Evolutionary conservation across 1,140 invertebrate genomes (phyloP).

Genomic region (Drusus annulatus): DNA sequence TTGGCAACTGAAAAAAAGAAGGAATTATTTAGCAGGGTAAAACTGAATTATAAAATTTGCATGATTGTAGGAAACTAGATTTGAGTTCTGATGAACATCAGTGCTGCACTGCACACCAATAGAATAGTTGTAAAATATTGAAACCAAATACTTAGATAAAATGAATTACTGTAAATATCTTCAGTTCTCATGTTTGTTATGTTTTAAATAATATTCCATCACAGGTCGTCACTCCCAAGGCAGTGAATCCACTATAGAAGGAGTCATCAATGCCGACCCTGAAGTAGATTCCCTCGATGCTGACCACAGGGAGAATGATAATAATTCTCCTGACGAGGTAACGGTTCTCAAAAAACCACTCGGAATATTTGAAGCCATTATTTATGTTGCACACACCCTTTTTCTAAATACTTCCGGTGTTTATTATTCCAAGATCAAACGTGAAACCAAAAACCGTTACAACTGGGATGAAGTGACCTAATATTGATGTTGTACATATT

Average conservation of each 20-base stretch:
- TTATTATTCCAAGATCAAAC: no score
- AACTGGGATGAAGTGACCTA: no score
- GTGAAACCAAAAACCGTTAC: no score
- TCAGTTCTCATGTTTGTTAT: conserved; percentile 1
- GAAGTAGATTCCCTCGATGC: conserved; percentile 75
- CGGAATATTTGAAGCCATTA: conserved; percentile 6
- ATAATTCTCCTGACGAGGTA: conserved; percentile 63
- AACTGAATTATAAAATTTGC: conserved; percentile 15
- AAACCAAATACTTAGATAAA: conserved; percentile 16
- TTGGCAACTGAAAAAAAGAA: not conserved
- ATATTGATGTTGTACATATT: no score
- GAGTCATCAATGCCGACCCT: conserved; percentile 76
- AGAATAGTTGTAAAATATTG: conserved; percentile 24
- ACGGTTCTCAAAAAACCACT: conserved; percentile 38
- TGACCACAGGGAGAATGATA: conserved; percentile 64
- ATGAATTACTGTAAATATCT: not conserved
- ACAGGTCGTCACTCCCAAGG: conserved; percentile 62
- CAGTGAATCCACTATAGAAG: conserved; percentile 74
- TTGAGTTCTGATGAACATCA: conserved; percentile 4
- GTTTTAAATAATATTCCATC: conserved; percentile 27
- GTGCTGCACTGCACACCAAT: conserved; percentile 16
- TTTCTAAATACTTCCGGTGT: not conserved
- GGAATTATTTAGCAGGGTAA: conserved; percentile 8
- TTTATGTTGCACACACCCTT: not conserved
- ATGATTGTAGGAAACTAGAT: conserved; percentile 11